Conservation (phyloP, 2,797 vertebrate genomes). For the Mormyrus proboscirostris region DNA sequence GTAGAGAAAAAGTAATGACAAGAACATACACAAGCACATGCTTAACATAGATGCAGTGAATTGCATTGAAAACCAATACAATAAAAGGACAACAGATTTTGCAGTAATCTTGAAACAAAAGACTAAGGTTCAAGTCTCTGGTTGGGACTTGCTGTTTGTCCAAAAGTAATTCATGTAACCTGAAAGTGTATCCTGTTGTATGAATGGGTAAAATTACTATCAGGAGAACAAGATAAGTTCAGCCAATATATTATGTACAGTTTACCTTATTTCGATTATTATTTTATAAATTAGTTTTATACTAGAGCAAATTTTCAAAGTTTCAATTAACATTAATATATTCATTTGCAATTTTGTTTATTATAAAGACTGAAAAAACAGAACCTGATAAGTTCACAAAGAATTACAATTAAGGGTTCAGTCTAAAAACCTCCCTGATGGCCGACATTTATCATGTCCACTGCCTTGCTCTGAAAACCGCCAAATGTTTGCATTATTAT, state of each 20-base stretch:
- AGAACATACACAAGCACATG: not conserved
- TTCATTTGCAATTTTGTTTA: not conserved
- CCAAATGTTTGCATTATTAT: conserved; percentile 56
- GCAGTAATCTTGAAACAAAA: conserved; percentile 26
- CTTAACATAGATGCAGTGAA: not conserved
- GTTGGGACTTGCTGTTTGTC: conserved; percentile 32
- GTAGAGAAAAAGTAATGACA: not conserved
- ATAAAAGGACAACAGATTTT: conserved; percentile 24
- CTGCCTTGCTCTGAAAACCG: conserved; percentile 52
- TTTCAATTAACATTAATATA: not conserved
- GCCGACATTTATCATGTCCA: conserved; percentile 45
- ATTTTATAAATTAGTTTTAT: not conserved
- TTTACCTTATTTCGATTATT: not conserved
- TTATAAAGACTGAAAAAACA: not conserved
- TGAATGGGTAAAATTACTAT: not conserved
- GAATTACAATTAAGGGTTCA: conserved; percentile 33
- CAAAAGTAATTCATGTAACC: not conserved
- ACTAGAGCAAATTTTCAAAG: not conserved
- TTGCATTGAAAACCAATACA: conserved; percentile 19
- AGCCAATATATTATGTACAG: not conserved
- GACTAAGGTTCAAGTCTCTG: conserved; percentile 32
- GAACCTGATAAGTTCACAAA: conserved; percentile 9
- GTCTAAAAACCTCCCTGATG: conserved; percentile 46
- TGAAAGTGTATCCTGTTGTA: not conserved
- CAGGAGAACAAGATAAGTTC: not conserved